Base-by-base conservation (phyloP, 1,140 invertebrate species). In the Drosophila truncata region DNA sequence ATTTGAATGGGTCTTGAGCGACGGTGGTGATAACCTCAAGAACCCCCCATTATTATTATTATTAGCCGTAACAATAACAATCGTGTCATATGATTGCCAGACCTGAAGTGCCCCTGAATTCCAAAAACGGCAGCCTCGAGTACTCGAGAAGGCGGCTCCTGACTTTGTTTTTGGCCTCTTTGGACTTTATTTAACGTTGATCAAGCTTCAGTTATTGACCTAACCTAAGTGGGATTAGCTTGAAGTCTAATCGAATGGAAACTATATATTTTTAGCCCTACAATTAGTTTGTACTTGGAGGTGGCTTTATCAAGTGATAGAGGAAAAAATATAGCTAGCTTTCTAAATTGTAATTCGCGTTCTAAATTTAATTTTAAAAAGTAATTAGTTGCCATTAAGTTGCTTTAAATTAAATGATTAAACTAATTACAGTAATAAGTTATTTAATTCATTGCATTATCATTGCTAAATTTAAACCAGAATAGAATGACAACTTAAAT, bases 191-290 rank as follows among this genome's bases (percentile, higher is more conserved):
- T 54, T 16, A 23, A 35, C 33, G 8, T n/a, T 37, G 27, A 60
- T 59, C n/a, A 14, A 29, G 33, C 10, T 37, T n/a, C 13, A 35
- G 70, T 41, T 73, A 73, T 72, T 62, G 85, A 88, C 85, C 84
- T 88, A 84, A 50, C 73, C 81, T 75, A 88, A 78, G 54, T 31
- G 18, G 44, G 20, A 70, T 83, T 61, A 47, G 47, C 69, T 81
- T 78, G n/a, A 23, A 42, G 35, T 41, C 23, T 50, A 60, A 67
- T 77, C 74, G n/a, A 37, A 25, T 29, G 11, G 13, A 31, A 60
- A 64, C 37, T 25, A 29, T 31, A 60, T 63, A 13, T 42, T 39
- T 57, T 44, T 29, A 66, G 37, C 14, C 47, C 29, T 29, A 13
- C 20, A 20, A 50, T 31, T 13, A 9, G n/a, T 49, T 9, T 33